A percentile compares a stretch with the other conserved stretches of the same genome.
Conservation (phyloP, 2,113 vertebrate species). For the Noctilio leporinus region DNA sequence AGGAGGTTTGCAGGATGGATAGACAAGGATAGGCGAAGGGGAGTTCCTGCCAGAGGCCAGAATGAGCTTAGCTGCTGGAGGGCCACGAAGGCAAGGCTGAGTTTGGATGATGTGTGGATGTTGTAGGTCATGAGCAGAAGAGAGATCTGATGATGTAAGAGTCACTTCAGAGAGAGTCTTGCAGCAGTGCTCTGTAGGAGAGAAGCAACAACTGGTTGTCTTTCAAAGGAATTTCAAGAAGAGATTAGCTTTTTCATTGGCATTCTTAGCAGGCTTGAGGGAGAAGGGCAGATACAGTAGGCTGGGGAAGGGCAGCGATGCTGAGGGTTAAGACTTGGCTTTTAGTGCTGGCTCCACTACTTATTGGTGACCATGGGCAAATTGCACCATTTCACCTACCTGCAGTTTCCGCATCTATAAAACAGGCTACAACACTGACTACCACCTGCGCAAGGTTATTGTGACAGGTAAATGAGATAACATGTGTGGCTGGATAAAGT, state of each 20-base stretch:
- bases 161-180: neutral
- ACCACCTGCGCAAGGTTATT: neutral
- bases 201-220: neutral
- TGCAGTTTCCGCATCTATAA: neutral
- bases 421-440: neutral
- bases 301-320: neutral
- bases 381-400: neutral
- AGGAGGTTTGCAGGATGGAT: neutral
- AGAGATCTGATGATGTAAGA: neutral
- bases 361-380: neutral
- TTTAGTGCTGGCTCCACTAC: neutral
- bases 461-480: neutral
- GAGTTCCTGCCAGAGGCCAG: neutral
- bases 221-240: neutral
- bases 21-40: neutral
- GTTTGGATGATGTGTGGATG: neutral
- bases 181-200: neutral
- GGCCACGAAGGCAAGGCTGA: neutral
- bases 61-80: neutral
- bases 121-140: neutral
- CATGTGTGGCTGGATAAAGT: neutral
- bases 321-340: neutral
- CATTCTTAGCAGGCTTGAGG: neutral
- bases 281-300: neutral
- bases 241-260: neutral